A percentile compares a stretch with the other conserved stretches of the same genome.
Evolutionary conservation across 2,113 vertebrate genomes (phyloP).

Genomic region (Spermophilus dauricus): DNA sequence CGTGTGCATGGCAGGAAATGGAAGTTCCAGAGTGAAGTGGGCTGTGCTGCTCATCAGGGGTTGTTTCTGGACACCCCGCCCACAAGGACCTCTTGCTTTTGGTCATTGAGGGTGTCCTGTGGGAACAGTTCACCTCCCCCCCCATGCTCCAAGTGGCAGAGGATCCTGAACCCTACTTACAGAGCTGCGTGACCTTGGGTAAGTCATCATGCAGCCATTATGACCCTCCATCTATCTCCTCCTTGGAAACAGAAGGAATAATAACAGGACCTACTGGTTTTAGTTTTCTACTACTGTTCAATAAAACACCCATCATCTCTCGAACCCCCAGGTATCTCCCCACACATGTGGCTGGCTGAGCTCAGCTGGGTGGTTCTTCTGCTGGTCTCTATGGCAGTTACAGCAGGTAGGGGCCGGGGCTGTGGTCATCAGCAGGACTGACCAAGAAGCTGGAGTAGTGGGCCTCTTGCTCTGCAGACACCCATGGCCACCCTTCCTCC

Average conservation of each 20-base stretch:
- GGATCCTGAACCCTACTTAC: not conserved
- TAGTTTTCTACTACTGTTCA: not conserved
- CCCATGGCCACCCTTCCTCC: not conserved
- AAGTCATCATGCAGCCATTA: not conserved
- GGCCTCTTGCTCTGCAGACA: not conserved
- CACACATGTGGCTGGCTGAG: not conserved
- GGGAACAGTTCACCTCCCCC: not conserved
- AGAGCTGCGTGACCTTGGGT: not conserved
- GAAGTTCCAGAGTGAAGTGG: not conserved
- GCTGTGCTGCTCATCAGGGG: not conserved
- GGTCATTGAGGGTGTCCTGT: not conserved
- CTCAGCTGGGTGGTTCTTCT: not conserved
- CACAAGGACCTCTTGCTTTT: not conserved
- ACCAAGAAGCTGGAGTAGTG: not conserved
- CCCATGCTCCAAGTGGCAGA: not conserved
- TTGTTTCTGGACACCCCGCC: not conserved
- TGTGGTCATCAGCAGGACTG: not conserved
- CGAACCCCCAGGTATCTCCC: not conserved
- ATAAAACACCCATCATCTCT: not conserved
- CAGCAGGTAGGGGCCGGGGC: too few species aligned
- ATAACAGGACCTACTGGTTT: not conserved
- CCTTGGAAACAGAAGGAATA: not conserved
- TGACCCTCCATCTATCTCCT: not conserved
- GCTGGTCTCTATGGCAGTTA: too few species aligned
- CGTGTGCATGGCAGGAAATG: too few species aligned